phyloP scores from a whole-genome alignment of 2,113 vertebrate species.

The Phocoena sinus region DNA sequence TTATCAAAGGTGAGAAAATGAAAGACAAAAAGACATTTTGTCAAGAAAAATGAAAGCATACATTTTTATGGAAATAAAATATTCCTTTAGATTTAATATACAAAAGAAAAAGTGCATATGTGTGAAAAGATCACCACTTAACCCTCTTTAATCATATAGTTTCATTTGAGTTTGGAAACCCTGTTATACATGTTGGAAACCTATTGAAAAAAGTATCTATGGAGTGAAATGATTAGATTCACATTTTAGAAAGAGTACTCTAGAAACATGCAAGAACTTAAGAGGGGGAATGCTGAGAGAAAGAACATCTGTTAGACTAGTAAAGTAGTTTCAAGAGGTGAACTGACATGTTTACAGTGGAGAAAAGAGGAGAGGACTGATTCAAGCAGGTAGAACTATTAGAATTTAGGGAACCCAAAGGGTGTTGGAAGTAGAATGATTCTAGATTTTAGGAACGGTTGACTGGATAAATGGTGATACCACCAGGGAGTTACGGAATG shows the following conservation, averaged over 20 bases:
- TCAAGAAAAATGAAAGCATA: neutral
- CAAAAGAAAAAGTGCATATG: neutral
- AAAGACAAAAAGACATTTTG: neutral
- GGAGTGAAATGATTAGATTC: neutral
- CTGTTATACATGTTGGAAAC: neutral
- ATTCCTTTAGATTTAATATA: neutral
- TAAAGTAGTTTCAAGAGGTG: neutral
- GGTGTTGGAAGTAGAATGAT: neutral
- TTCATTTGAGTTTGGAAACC: neutral
- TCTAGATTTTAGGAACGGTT: neutral
- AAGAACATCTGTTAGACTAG: neutral
- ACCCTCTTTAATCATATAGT: neutral
- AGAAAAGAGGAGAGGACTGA: neutral
- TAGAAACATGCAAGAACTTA: neutral
- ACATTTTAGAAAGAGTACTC: neutral
- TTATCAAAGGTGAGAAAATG: neutral
- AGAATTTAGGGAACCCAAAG: neutral
- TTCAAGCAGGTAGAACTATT: neutral
- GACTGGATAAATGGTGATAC: neutral
- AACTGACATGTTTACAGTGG: neutral
- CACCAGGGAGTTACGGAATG: neutral
- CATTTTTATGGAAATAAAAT: neutral
- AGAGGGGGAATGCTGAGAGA: neutral
- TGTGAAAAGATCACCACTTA: neutral
- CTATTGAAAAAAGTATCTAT: neutral